A percentile compares a stretch with the other conserved stretches of the same genome.
Evolutionary conservation across 2,113 vertebrate species (phyloP).

Genomic region (Brevimyrus niger): DNA sequence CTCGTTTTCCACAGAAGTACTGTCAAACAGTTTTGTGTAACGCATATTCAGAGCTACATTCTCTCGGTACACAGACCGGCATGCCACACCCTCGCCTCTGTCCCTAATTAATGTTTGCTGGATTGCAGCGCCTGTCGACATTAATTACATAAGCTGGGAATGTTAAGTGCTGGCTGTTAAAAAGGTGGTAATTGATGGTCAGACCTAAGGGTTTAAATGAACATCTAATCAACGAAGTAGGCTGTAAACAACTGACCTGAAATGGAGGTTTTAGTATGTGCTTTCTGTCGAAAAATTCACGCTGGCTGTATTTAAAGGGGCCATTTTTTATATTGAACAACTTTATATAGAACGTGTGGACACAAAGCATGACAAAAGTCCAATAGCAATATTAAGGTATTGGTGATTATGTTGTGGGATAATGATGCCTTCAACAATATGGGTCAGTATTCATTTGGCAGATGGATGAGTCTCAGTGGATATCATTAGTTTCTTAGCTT

Average conservation of each 20-base stretch:
- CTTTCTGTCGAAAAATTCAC: neutral
- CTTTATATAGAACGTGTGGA: neutral
- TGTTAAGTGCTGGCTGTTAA: conserved; percentile 22
- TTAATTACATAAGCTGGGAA: conserved; percentile 23
- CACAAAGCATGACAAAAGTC: neutral
- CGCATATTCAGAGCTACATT: neutral
- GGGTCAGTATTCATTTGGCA: neutral
- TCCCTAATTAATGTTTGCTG: conserved; percentile 11
- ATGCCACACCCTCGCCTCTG: neutral
- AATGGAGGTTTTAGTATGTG: neutral
- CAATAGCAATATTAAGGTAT: neutral
- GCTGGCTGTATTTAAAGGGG: neutral
- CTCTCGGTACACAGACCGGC: neutral
- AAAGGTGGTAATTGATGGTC: conserved; percentile 22
- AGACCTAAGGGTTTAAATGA: conserved; percentile 14
- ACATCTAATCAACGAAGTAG: conserved; percentile 21
- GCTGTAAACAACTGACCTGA: conserved; percentile 14
- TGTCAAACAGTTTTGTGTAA: neutral
- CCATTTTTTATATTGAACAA: neutral
- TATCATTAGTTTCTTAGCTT: neutral
- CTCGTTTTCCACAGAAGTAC: neutral
- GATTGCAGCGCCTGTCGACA: conserved; percentile 10
- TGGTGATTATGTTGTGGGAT: neutral
- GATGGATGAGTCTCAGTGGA: neutral
- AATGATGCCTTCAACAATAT: neutral